A percentile compares a stretch with the other conserved stretches of the same genome.
phyloP scores from a whole-genome alignment of 2,113 vertebrate species.

The Sapayoa aenigma region DNA sequence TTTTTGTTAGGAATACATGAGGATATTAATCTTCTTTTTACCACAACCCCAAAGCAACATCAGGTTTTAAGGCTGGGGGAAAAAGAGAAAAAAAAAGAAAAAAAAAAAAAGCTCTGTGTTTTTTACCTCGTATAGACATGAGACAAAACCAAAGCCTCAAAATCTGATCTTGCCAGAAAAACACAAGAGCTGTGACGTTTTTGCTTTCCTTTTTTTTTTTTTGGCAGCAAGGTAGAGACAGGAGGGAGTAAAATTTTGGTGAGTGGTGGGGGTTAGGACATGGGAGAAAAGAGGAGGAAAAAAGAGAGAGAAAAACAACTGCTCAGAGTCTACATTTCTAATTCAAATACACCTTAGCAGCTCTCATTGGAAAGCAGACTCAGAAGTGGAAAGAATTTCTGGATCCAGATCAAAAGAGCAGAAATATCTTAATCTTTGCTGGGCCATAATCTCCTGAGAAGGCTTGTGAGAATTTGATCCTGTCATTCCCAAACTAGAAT shows the following conservation, averaged over 20 bases:
- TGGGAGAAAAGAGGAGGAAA: not conserved
- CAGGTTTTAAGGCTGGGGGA: not conserved
- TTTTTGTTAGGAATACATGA: not conserved
- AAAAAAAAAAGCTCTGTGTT: not conserved
- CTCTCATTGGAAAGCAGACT: conserved; percentile 14
- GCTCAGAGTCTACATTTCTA: not conserved
- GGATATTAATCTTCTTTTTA: not conserved
- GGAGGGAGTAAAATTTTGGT: not conserved
- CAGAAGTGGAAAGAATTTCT: conserved; percentile 58
- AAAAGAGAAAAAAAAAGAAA: no score
- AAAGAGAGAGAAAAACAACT: conserved; percentile 46
- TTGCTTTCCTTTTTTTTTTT: conserved; percentile 8
- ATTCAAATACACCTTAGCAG: conserved; percentile 48
- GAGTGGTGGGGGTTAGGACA: not conserved
- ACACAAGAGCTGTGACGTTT: not conserved
- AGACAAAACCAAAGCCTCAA: conserved; percentile 41
- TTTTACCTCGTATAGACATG: conserved; percentile 40
- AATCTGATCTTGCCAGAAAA: conserved; percentile 18
- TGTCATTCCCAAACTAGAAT: conserved; percentile 45
- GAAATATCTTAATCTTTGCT: conserved; percentile 44
- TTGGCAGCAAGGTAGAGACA: conserved; percentile 4
- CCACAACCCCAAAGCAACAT: conserved; percentile 8
- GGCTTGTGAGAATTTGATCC: conserved; percentile 56
- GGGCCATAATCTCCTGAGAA: conserved; percentile 28
- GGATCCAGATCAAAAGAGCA: conserved; percentile 26